Percentiles rank a stretch among this genome's conserved stretches.
Conservation (phyloP, 2,888 invertebrate species). For the Folsomia candida region DNA sequence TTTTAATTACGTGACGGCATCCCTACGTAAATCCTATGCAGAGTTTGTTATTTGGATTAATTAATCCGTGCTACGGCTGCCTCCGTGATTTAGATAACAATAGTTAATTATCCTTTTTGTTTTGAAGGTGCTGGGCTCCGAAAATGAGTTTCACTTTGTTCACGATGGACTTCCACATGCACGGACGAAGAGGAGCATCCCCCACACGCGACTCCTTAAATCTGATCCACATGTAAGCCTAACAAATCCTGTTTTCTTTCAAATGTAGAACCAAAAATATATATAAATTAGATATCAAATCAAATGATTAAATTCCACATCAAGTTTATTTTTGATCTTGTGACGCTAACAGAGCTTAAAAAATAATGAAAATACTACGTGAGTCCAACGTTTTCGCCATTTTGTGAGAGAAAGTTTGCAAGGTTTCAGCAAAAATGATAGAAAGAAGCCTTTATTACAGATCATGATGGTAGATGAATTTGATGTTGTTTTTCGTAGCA, state of each 20-base stretch:
- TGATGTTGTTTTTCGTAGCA: too few relatives aligned
- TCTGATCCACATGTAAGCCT: slow-evolving; percentile 86
- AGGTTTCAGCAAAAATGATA: too few relatives aligned
- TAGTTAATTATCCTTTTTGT: too few relatives aligned
- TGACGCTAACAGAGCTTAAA: background rate
- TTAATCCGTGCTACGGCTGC: too few relatives aligned
- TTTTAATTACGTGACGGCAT: too few relatives aligned
- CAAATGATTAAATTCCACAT: slow-evolving; percentile 1
- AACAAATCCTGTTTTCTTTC: background rate
- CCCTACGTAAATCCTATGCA: too few relatives aligned
- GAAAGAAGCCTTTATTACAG: too few relatives aligned
- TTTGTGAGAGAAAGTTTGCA: too few relatives aligned
- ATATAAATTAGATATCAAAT: background rate
- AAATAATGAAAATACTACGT: background rate
- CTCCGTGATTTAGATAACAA: too few relatives aligned
- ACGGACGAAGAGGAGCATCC: slow-evolving; percentile 80
- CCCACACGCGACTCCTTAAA: slow-evolving; percentile 81
- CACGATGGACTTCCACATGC: slow-evolving; percentile 88
- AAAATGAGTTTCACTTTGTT: slow-evolving; percentile 89
- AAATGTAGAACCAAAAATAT: background rate
- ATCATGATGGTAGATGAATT: too few relatives aligned
- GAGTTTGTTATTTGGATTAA: too few relatives aligned
- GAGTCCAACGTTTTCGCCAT: background rate
- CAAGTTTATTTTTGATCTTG: background rate
- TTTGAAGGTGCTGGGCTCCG: slow-evolving; percentile 78